Evolutionary conservation across 2,888 invertebrate species (phyloP), one percentile per base, ranked within the genome.

Genomic region (Ditylenchus weischeri): DNA sequence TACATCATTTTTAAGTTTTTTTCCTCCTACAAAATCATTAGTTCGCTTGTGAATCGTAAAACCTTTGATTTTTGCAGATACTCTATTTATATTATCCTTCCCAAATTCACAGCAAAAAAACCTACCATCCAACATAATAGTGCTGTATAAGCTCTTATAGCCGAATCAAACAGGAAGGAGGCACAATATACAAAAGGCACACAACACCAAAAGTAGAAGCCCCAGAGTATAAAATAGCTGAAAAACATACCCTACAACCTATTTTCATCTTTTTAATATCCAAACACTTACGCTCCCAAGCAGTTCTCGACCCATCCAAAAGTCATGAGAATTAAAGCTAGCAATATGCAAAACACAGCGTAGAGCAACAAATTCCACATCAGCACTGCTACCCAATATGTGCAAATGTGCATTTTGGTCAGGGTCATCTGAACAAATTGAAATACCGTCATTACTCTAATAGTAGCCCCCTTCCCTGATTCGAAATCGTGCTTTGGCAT

Each of bases 151-250:
- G 78, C 76, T 38, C 64, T 63, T 5, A 66, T 62, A 11, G 71
- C 65, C 0, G 78, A 78, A 43, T 65, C 59, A 72, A 81, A 81
- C 0, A 81, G 58, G 68, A 77, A 80, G 0, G 78, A 79, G 13
- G 73, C 71, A 13, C 76, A 74, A 62, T 79, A 81, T 54, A 77
- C 74, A 66, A 78, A 76, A 1, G 81, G 78, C 29, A 78, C 70
- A 11, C 71, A 72, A 19, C 75, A 69, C 69, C 76, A 71, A 68
- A 81, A 78, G 69, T 75, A 81, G 1, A 76, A 64, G n/a, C 69
- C 50, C 79, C 78, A 81, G 50, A 81, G 70, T 0, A 75, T 47
- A 29, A 76, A 62, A 21, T 77, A 68, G 49, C 79, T 79, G 68
- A 66, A 77, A 70, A n/a, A 19, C 8, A 69, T 13, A 43, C 5